Evolutionary conservation across 2,888 invertebrate genomes (phyloP).

Genomic region (Diplolepis rosae): DNA sequence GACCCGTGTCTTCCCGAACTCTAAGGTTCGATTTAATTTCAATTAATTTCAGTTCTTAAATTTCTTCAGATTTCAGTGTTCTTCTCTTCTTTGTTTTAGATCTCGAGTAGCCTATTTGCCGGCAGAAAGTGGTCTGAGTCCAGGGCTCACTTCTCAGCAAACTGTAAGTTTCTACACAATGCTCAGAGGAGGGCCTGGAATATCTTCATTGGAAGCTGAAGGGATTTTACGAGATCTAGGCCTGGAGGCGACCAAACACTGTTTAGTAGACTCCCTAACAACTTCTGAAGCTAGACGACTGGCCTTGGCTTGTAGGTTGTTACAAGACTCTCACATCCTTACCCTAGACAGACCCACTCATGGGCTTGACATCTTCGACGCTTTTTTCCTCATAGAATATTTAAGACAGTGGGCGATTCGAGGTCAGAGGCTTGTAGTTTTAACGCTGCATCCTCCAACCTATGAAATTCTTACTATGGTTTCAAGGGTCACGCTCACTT

Average conservation of each 20-base stretch:
- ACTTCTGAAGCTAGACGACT: slow-evolving; percentile 90
- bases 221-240: slow-evolving; percentile 94
- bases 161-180: slow-evolving; percentile 89
- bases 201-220: slow-evolving; percentile 81
- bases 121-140: slow-evolving; percentile 85
- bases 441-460: slow-evolving; percentile 95
- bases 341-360: slow-evolving; percentile 91
- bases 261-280: slow-evolving; percentile 89
- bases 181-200: slow-evolving; percentile 79
- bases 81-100: slow-evolving; percentile 61
- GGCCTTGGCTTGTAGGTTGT: slow-evolving; percentile 91
- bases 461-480: slow-evolving; percentile 97
- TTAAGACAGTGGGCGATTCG: slow-evolving; percentile 91
- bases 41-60: not conserved
- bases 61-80: not conserved
- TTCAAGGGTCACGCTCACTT: slow-evolving; percentile 88
- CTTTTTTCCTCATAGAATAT: slow-evolving; percentile 95
- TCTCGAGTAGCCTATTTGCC: slow-evolving; percentile 85
- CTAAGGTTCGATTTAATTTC: slow-evolving; percentile 73
- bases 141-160: slow-evolving; percentile 92
- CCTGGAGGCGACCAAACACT: slow-evolving; percentile 90
- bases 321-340: slow-evolving; percentile 90
- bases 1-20: slow-evolving; percentile 82
- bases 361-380: slow-evolving; percentile 95
- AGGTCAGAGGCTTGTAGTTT: slow-evolving; percentile 84